Evolutionary conservation across 2,888 invertebrate species (phyloP).

Genomic region (Andrena hattorfiana): DNA sequence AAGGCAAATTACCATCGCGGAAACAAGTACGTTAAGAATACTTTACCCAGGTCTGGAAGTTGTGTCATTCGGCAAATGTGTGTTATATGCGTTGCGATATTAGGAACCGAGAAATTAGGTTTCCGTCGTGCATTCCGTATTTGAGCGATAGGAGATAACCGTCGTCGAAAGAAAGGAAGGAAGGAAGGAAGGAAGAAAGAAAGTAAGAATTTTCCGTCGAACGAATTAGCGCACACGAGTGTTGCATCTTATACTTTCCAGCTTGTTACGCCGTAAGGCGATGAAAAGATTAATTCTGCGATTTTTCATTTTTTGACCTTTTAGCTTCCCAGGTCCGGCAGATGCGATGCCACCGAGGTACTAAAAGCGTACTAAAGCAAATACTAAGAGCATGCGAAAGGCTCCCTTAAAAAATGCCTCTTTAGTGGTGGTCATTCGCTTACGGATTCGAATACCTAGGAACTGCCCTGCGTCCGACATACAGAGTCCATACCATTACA

Average conservation of each 20-base stretch:
- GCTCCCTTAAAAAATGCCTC: slow-evolving; percentile 65
- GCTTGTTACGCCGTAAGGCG: slow-evolving; percentile 70
- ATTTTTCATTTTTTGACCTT: slow-evolving; percentile 84
- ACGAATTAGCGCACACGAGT: slow-evolving; percentile 70
- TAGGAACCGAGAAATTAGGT: slow-evolving; percentile 19
- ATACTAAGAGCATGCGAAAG: slow-evolving; percentile 73
- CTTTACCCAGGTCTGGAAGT: slow-evolving; percentile 60
- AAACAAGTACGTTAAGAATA: neutral
- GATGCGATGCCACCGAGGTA: slow-evolving; percentile 85
- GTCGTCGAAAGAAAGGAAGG: neutral
- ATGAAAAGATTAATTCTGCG: slow-evolving; percentile 82
- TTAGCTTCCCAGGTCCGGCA: slow-evolving; percentile 85
- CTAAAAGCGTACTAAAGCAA: slow-evolving; percentile 79
- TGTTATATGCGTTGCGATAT: slow-evolving; percentile 68
- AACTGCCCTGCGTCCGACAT: slow-evolving; percentile 72
- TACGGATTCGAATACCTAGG: slow-evolving; percentile 72
- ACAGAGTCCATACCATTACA: slow-evolving; percentile 73
- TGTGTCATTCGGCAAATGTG: slow-evolving; percentile 61
- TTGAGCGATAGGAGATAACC: slow-evolving; percentile 26
- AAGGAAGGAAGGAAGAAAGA: neutral
- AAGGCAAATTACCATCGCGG: neutral
- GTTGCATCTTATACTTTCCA: slow-evolving; percentile 84
- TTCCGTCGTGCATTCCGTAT: slow-evolving; percentile 31
- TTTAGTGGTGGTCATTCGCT: slow-evolving; percentile 73
- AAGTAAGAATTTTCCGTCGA: slow-evolving; percentile 25